These are phyloP conservation scores for Neoaliturus tenellus DNA, from an alignment of 2,888 invertebrate species.

Conservation along the genomic window DNA sequence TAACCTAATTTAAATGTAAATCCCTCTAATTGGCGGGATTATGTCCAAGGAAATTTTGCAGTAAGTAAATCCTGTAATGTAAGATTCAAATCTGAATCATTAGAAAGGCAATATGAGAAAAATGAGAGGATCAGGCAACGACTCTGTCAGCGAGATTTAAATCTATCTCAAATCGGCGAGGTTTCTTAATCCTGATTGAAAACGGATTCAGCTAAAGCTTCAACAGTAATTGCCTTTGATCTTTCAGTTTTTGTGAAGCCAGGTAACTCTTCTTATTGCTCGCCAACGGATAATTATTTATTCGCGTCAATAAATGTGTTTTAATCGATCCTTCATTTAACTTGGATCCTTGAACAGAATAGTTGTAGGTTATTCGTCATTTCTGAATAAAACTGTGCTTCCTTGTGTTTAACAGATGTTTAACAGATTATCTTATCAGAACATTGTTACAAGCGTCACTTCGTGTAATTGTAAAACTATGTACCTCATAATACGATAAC, in stretches of 20 bases:
- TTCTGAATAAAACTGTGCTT: no score
- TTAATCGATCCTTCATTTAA: neutral
- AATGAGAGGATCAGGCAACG: neutral
- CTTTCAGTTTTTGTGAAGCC: slow-evolving; percentile 6
- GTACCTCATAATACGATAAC: neutral
- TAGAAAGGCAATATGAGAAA: slow-evolving; percentile 27
- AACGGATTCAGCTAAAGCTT: slow-evolving; percentile 20
- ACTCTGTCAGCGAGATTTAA: slow-evolving; percentile 25
- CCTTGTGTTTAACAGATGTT: no score
- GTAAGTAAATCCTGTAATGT: slow-evolving; percentile 1
- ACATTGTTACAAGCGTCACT: neutral
- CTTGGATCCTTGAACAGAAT: no score
- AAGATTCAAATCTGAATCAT: slow-evolving; percentile 12
- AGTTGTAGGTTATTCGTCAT: no score
- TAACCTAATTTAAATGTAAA: no score
- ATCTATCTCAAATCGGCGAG: slow-evolving; percentile 18
- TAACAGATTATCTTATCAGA: neutral
- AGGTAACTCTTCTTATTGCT: neutral
- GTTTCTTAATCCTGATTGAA: slow-evolving; percentile 22
- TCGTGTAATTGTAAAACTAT: neutral
- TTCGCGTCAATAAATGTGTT: neutral
- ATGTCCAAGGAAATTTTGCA: neutral
- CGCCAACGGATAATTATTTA: neutral
- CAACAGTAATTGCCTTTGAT: slow-evolving; percentile 12
- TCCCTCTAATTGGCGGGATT: neutral